Conservation (phyloP, 2,113 vertebrate species). For the Elgaria multicarinata region DNA sequence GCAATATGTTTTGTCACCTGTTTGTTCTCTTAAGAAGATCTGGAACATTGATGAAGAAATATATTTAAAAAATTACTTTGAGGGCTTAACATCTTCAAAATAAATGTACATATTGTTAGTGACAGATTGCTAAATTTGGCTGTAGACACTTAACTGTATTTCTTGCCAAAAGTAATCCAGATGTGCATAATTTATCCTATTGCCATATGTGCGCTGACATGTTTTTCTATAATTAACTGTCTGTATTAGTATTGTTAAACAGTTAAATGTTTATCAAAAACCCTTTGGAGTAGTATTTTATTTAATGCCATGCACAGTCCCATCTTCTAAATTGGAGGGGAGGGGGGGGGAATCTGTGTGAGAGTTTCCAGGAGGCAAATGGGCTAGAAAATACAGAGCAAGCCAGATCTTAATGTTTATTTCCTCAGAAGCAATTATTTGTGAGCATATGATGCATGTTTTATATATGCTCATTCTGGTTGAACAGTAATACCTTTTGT, state of each 20-base stretch:
- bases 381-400: slow-evolving; percentile 30
- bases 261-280: slow-evolving; percentile 77
- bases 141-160: slow-evolving; percentile 79
- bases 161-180: slow-evolving; percentile 87
- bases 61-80: slow-evolving; percentile 78
- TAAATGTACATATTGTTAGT: slow-evolving; percentile 84
- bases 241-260: slow-evolving; percentile 82
- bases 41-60: slow-evolving; percentile 78
- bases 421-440: slow-evolving; percentile 4
- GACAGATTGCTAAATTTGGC: slow-evolving; percentile 86
- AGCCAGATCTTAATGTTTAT: neutral
- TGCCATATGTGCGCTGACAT: slow-evolving; percentile 84
- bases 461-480: slow-evolving; percentile 38
- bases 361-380: slow-evolving; percentile 38
- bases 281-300: slow-evolving; percentile 71
- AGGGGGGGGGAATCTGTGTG: slow-evolving; percentile 19
- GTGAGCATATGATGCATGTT: slow-evolving; percentile 38
- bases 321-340: slow-evolving; percentile 34
- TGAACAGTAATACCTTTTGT: slow-evolving; percentile 42
- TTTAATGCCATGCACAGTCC: slow-evolving; percentile 63
- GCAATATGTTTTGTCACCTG: slow-evolving; percentile 79
- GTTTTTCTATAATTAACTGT: slow-evolving; percentile 84
- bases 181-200: slow-evolving; percentile 86
- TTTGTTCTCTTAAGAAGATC: slow-evolving; percentile 73
- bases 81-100: slow-evolving; percentile 78